Conservation (phyloP, 1,140 invertebrate species). For the Aphidius gifuensis region DNA sequence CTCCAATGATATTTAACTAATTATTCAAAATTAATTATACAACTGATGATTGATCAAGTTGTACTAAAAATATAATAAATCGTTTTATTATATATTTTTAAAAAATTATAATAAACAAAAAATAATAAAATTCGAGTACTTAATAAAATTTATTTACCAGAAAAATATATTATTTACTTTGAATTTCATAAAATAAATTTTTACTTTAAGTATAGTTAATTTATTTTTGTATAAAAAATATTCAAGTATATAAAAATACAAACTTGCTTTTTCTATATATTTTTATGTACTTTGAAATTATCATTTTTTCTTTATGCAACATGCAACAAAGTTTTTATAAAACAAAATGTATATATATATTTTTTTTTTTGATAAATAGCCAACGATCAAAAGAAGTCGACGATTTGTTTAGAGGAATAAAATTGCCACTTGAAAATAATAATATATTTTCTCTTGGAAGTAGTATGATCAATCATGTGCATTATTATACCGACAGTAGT, state of each 20-base stretch:
- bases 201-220: too few species aligned
- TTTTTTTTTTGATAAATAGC: conserved; percentile 12
- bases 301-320: conserved; percentile 25
- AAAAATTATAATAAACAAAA: too few species aligned
- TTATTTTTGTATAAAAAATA: too few species aligned
- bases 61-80: too few species aligned
- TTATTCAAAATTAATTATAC: conserved; percentile 50
- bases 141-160: too few species aligned
- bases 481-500: conserved; percentile 8
- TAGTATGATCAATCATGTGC: conserved; percentile 22
- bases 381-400: conserved; percentile 31
- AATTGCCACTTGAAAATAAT: conserved; percentile 11
- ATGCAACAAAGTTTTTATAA: conserved; percentile 8
- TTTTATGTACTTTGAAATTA: not conserved
- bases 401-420: conserved; percentile 28
- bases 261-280: too few species aligned
- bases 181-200: too few species aligned
- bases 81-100: too few species aligned
- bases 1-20: conserved; percentile 49
- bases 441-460: conserved; percentile 15
- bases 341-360: too few species aligned
- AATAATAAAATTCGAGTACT: too few species aligned
- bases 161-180: too few species aligned
- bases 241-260: too few species aligned
- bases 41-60: not conserved